A percentile compares a stretch with the other conserved stretches of the same genome.
Evolutionary conservation across 2,888 invertebrate species (phyloP).

Genomic region (Diarsia rubi): DNA sequence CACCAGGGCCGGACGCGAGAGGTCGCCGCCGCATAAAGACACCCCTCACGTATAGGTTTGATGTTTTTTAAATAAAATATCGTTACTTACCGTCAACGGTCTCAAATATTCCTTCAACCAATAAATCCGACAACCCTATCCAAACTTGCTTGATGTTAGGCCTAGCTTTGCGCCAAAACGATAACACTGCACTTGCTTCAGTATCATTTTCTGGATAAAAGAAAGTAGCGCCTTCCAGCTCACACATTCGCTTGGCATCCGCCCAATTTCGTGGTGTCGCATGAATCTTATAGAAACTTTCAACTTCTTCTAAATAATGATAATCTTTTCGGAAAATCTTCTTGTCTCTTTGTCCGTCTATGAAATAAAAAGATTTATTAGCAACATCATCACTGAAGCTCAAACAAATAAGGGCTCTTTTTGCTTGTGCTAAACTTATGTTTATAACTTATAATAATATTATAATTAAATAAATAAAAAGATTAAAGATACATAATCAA

Average conservation of each 20-base stretch:
- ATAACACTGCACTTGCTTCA: slow-evolving; percentile 73
- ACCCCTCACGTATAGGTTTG: too few species aligned
- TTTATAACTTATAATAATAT: too few species aligned
- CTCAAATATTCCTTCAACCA: slow-evolving; percentile 77
- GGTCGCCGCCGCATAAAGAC: too few species aligned
- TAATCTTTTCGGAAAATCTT: slow-evolving; percentile 83
- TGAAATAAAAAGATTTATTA: background rate
- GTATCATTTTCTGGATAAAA: slow-evolving; percentile 77
- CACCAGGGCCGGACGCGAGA: too few species aligned
- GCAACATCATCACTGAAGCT: too few species aligned
- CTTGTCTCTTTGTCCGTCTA: slow-evolving; percentile 76
- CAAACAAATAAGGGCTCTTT: too few species aligned
- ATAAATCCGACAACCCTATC: slow-evolving; percentile 76
- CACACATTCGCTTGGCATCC: slow-evolving; percentile 77
- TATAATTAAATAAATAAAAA: background rate
- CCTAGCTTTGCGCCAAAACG: slow-evolving; percentile 71
- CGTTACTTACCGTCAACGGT: slow-evolving; percentile 71
- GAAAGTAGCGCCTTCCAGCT: slow-evolving; percentile 77
- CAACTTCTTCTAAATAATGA: slow-evolving; percentile 71
- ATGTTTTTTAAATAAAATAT: background rate
- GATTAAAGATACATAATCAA: too few species aligned
- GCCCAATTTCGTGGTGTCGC: slow-evolving; percentile 76
- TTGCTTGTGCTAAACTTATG: too few species aligned
- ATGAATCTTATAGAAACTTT: slow-evolving; percentile 83
- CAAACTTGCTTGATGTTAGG: slow-evolving; percentile 60